phyloP scores from a whole-genome alignment of 2,888 invertebrate species.

The Mythimna vitellina region DNA sequence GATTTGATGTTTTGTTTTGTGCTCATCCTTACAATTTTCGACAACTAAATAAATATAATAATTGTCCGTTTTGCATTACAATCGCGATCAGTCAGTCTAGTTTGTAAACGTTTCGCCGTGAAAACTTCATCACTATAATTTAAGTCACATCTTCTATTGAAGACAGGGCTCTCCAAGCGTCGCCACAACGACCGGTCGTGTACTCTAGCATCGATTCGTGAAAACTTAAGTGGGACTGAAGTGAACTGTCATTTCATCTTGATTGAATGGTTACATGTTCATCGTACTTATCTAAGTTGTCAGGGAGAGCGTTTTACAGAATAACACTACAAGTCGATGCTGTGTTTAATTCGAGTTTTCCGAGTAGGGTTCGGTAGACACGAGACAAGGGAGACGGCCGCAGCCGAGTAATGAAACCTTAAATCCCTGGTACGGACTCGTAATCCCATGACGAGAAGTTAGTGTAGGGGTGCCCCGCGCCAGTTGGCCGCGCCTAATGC shows the following conservation, averaged over 20 bases:
- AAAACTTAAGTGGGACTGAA: too few relatives aligned
- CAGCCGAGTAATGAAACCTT: constrained; percentile 89
- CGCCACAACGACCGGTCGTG: too few relatives aligned
- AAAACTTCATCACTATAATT: too few relatives aligned
- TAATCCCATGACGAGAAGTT: constrained; percentile 89
- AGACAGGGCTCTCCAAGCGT: too few relatives aligned
- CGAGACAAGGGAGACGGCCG: constrained; percentile 70
- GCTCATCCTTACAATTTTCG: neutral
- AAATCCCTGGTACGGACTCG: constrained; percentile 90
- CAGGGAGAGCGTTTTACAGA: too few relatives aligned
- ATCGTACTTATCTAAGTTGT: too few relatives aligned
- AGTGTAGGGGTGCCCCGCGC: constrained; percentile 79
- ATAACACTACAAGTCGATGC: neutral
- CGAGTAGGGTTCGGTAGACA: constrained; percentile 61
- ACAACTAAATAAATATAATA: neutral
- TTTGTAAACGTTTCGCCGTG: too few relatives aligned
- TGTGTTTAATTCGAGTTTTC: constrained; percentile 51
- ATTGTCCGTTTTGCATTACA: neutral
- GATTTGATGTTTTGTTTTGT: neutral
- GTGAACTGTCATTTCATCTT: too few relatives aligned
- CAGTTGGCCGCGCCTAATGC: constrained; percentile 89
- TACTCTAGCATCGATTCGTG: too few relatives aligned
- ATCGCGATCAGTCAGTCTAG: neutral
- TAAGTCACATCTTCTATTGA: too few relatives aligned
- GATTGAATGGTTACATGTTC: too few relatives aligned